Conservation (phyloP, 2,113 vertebrate genomes). For the Manacus vitellinus region DNA sequence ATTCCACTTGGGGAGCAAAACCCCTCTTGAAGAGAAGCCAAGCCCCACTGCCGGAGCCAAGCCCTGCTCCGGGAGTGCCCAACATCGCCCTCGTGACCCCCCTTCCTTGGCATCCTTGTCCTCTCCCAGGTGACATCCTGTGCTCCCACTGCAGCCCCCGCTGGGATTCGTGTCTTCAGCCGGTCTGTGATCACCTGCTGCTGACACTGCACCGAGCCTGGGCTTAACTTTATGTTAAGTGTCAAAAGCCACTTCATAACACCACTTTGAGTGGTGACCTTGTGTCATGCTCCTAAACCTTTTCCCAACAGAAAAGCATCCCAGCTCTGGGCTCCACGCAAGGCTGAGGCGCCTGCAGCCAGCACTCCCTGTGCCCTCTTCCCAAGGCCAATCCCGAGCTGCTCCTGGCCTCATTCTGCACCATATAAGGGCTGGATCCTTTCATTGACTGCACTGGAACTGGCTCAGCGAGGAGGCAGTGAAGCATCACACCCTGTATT, state of each 20-base stretch:
- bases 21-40: background rate
- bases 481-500: background rate
- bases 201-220: fast-evolving
- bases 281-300: background rate
- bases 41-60: background rate
- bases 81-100: fast-evolving
- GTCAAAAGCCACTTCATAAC: background rate
- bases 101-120: fast-evolving
- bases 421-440: background rate
- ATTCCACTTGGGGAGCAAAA: background rate
- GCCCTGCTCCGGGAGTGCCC: fast-evolving
- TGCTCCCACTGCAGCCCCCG: fast-evolving
- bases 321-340: background rate
- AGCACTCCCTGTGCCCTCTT: background rate
- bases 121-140: background rate
- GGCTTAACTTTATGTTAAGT: background rate
- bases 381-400: no score
- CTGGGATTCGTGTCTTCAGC: background rate
- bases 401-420: background rate
- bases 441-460: background rate
- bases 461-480: background rate
- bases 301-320: background rate
- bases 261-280: background rate
- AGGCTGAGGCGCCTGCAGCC: background rate
- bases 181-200: background rate